Conservation (phyloP, 2,797 vertebrate species). For the Valencia hispanica region DNA sequence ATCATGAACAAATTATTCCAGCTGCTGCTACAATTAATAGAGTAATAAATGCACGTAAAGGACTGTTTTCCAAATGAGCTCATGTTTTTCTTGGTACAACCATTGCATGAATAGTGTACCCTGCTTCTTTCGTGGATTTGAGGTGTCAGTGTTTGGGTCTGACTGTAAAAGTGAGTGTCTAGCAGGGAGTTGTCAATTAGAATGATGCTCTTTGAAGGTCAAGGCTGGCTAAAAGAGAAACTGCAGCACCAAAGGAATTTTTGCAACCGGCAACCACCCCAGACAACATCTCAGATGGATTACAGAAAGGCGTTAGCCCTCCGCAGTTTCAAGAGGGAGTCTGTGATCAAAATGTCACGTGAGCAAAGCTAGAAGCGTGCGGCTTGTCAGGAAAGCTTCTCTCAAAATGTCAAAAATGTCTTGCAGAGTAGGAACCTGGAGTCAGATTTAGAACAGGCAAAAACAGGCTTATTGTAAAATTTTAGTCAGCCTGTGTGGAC, state of each 20-base stretch:
- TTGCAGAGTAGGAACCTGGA: neutral
- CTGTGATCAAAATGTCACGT: conserved; percentile 57
- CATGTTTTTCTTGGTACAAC: neutral
- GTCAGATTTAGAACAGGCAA: neutral
- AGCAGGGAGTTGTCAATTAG: conserved; percentile 28
- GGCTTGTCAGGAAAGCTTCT: conserved; percentile 15
- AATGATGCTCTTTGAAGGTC: conserved; percentile 63
- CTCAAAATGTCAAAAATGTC: conserved; percentile 14
- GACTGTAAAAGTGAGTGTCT: conserved; percentile 23
- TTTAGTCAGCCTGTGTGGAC: too few relatives aligned
- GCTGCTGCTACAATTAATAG: conserved; percentile 9
- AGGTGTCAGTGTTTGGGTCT: neutral
- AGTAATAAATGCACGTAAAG: neutral
- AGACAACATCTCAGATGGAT: conserved; percentile 23
- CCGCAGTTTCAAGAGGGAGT: conserved; percentile 26
- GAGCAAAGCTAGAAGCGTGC: conserved; percentile 9
- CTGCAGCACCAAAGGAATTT: conserved; percentile 18
- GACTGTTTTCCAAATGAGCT: neutral
- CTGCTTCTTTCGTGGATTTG: neutral
- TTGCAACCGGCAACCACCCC: conserved; percentile 26
- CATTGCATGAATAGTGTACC: neutral
- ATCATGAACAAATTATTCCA: conserved; percentile 13
- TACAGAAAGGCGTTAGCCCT: conserved; percentile 21
- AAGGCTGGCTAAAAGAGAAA: conserved; percentile 36
- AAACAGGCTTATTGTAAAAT: too few relatives aligned